Base-by-base conservation (phyloP, 1,140 invertebrate genomes). In the Linepithema humile region DNA sequence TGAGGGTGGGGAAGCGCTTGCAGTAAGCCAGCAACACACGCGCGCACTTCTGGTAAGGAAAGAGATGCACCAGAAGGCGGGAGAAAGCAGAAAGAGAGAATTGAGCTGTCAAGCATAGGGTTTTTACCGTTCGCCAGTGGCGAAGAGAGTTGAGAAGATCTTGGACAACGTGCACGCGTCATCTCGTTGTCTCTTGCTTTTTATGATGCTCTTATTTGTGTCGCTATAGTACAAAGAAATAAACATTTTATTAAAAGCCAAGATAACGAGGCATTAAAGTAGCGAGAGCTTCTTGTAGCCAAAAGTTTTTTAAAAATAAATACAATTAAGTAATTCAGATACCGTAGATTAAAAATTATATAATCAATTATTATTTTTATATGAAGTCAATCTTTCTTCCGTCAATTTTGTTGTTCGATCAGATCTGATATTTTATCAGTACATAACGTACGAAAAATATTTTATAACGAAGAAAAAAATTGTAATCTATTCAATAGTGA, bases 61-160 rank as follows among this genome's bases (percentile, higher is more conserved):
- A 80, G 64, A 80, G 48, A 50, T 55, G 9, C n/a, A 55, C 38
- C 62, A 43, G 45, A 62, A 62, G 45, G 48, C 17, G 78, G 40
- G 67, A 82, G 65, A 72, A 50, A 73, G 64, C 74, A 80, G 78
- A 84, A 84, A 86, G 80, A 65, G 20, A 53, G 38, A 73, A 60
- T 75, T 64, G 29, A 72, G 59, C 59, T 70, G 45, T 53, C 32
- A 70, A 70, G 64, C 48, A 80, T 40, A 40, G 55, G 17, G 64
- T 69, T 80, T 80, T 80, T 80, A 48, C n/a, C 38, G 48, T 70
- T 80, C 50, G 62, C 48, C 48, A 78, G 75, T 67, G 12, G 17
- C 48, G 12, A 69, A 69, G 23, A 43, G 64, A 23, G 67, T 26
- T 43, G 50, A 55, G 35, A 2, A 80, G 12, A 1, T 26, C 48